Base-by-base conservation (phyloP, 2,888 invertebrate genomes). In the Leptinotarsa haldemani region DNA sequence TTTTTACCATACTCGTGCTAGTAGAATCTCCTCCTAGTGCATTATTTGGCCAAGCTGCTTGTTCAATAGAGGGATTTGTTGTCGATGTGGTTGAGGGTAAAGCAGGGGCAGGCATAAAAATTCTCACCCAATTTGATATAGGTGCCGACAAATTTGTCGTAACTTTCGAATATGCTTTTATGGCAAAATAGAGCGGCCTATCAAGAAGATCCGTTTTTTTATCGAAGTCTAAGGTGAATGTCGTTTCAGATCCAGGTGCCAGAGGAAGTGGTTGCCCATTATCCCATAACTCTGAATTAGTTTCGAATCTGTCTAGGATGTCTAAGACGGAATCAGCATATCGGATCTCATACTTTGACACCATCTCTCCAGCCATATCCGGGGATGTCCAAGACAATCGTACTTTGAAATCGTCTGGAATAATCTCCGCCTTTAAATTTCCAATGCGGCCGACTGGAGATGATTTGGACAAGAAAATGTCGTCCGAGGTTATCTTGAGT, bases 301-400 rank as follows among this genome's bases (percentile, higher is more conserved):
- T 88, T 73, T 89, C 89, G 77, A 88, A 89, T 73, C 88, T 86
- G 70, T 90, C 89, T 25, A 88, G 83, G 68, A 90, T 88, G 74
- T 89, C 89, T 22, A 83, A 79, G 1, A 89, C 84, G 4, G 83
- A 84, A 2, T 80, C 80, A 0, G 89, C 88, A 77, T 88, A 90
- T 76, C 88, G 88, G 4, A 91, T 86, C 80, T 90, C 90, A 79
- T 90, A 90, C n/a, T 88, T 85, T 1, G 88, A 85, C 0, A 90
- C 90, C 46, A 85, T 86, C 18, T 87, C 82, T 0, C 89, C 90
- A 2, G 89, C 90, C 88, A 90, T 88, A 77, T 90, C 92, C 0
- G 92, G 91, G 3, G 91, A 89, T 1, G 91, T 91, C 91, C 92
- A 92, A 0, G 87, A 86, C 12, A 92, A 84, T 16, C 89, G 86